Base-by-base conservation (phyloP, 1,140 invertebrate species). In the Battus philenor region DNA sequence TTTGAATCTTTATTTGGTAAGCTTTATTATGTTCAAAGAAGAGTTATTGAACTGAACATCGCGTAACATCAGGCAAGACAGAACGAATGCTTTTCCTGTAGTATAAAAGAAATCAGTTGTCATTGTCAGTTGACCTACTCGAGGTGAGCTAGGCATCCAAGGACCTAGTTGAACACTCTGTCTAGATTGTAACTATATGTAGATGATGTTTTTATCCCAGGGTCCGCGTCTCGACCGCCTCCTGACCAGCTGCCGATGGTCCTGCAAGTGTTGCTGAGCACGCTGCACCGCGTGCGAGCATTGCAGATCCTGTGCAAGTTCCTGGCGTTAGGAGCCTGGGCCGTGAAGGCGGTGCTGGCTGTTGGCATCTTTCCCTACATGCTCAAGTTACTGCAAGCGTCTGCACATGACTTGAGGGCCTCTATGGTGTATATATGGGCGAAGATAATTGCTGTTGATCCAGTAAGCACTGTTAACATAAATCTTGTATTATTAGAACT, bases 301-400 rank as follows among this genome's bases (percentile, higher is more conserved):
- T 87, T 99, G 45, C 97, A 99, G 76, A 88, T 99, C 17, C 88
- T 99, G 2, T 97, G 96, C n/a, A 89, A 93, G 53, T 99, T 99
- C 86, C 88, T 99, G 10, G 97, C 99, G 76, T 89, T 99, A 13
- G 98, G 98, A 10, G 93, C 96, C 1, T 98, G 97, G 96, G 97
- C 98, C 9, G 98, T 99, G 1, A 97, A 97, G 86, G 88, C 97
- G 54, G 97, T 98, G 20, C 88, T 99, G 7, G 96, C 95, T 36
- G 98, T 99, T 24, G 98, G 98, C 51, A 99, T 99, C 57, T 99
- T 99, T 83, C 98, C 98, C 2, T 99, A 99, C 86, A 97, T 99
- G 50, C 88, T 99, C 4, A 99, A 99, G 79, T 84, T 99, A 46
- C 87, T 98, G 30, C 97, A 99, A 86, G 97, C 96, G 58, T 41